A percentile compares a stretch with the other conserved stretches of the same genome.
Evolutionary conservation across 2,888 invertebrate species (phyloP).

Genomic region (Chorisops tibialis): DNA sequence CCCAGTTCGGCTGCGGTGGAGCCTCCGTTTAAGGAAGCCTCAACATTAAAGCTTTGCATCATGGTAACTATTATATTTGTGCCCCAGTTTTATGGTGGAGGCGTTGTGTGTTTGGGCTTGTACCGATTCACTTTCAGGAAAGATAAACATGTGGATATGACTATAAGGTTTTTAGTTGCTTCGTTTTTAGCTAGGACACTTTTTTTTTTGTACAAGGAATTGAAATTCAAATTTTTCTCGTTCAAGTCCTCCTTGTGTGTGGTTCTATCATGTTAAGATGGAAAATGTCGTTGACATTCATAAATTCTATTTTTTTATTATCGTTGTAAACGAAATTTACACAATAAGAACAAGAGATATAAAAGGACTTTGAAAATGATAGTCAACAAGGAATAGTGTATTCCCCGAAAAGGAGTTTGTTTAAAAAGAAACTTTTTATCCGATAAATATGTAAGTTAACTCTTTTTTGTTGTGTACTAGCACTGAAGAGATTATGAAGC

Average conservation of each 20-base stretch:
- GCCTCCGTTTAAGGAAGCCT: neutral
- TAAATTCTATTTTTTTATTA: constrained; percentile 16
- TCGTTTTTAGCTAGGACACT: neutral
- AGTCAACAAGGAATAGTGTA: no score
- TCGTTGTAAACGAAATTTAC: no score
- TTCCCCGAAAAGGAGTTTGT: no score
- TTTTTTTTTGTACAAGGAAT: constrained; percentile 1
- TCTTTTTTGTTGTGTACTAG: no score
- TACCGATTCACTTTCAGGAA: neutral
- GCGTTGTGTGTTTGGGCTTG: neutral
- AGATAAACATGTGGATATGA: constrained; percentile 17
- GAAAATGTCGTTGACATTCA: constrained; percentile 19
- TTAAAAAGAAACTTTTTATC: no score
- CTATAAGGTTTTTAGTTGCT: neutral
- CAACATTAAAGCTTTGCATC: constrained; percentile 10
- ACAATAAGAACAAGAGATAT: no score
- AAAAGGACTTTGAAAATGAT: no score
- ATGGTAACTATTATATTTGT: neutral
- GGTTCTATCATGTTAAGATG: constrained; percentile 11
- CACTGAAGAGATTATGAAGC: no score
- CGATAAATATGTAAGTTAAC: no score
- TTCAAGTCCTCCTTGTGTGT: neutral
- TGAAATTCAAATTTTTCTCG: constrained; percentile 12
- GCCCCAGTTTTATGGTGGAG: no score
- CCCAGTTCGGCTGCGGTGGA: neutral